Evolutionary conservation across 2,113 vertebrate genomes (phyloP), one percentile per base, ranked within the genome.

Genomic region (Panurus biarmicus): DNA sequence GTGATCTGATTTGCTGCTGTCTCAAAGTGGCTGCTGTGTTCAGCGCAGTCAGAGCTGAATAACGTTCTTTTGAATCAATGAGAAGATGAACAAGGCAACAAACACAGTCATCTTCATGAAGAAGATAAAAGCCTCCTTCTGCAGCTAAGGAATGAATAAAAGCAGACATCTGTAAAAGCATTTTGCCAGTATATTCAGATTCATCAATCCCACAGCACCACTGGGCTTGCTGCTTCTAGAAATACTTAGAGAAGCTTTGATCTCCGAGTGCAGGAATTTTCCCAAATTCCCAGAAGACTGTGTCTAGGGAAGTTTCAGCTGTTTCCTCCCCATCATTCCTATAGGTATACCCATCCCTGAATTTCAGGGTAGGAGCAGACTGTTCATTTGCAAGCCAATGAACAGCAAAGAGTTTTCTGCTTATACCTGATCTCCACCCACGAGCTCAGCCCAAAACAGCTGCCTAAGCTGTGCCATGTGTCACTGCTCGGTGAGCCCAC

Each of bases 11-110:
- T 10, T 29, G 36, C 31, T 72, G 61, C 7, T 40, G 76, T 47
- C 38, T 76, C 47, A 57, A 35, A 77, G 40, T 7, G 8, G 26
- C 12, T 3, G 14, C 76, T 62, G n/a, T 29, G 22, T 11, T 69
- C 10, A 1, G 36, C 0, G 0, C 33, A 50, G 33, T 36, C 61
- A 73, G 45, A 76, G 45, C 2, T 47, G 29, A 90, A 38, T 12
- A 6, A 85, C 60, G 38, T 23, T 69, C 74, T 24, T 83, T 4
- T 14, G 14, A 61, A 56, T 51, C 44, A 62, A 31, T 14, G 25
- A 54, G 58, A 87, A 77, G 29, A 54, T 33, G 24, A 77, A 51
- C 24, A 88, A 81, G 12, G 38, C 14, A 85, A 85, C 12, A 33
- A 24, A 40, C 6, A 56, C 6, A 71, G 33, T 26, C 40, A 53